A percentile compares a stretch with the other conserved stretches of the same genome.
Evolutionary conservation across 2,888 invertebrate species (phyloP).

Genomic region (Eupeodes latifasciatus): DNA sequence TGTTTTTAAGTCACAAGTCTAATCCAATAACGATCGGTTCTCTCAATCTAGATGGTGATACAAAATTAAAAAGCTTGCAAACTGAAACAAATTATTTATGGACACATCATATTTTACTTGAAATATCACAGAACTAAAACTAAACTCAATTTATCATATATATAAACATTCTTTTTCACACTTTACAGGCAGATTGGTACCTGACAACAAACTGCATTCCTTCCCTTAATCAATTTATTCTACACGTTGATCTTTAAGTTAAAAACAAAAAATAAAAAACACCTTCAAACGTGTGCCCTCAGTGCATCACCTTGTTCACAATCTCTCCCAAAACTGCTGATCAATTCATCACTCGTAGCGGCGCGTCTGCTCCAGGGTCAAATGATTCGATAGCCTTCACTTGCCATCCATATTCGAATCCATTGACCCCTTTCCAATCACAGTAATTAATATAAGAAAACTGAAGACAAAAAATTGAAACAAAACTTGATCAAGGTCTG

Average conservation of each 20-base stretch:
- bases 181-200: slow-evolving; percentile 6
- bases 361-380: slow-evolving; percentile 37
- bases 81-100: no score
- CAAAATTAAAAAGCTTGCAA: no score
- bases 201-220: no score
- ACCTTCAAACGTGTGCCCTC: background rate
- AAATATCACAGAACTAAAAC: background rate
- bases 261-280: background rate
- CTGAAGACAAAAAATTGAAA: no score
- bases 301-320: background rate
- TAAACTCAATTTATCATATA: background rate
- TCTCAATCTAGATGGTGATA: no score
- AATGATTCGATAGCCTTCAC: slow-evolving; percentile 51
- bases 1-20: no score
- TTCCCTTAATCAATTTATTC: background rate
- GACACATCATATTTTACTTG: no score
- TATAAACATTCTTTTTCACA: slow-evolving; percentile 43
- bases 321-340: slow-evolving; percentile 6
- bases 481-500: slow-evolving; percentile 49
- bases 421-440: slow-evolving; percentile 57
- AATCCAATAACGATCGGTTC: no score
- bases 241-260: slow-evolving; percentile 12
- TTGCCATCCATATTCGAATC: slow-evolving; percentile 8
- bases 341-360: slow-evolving; percentile 35
- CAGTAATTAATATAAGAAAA: slow-evolving; percentile 52